Conservation (phyloP, 2,888 invertebrate species). For the Clanis bilineata region DNA sequence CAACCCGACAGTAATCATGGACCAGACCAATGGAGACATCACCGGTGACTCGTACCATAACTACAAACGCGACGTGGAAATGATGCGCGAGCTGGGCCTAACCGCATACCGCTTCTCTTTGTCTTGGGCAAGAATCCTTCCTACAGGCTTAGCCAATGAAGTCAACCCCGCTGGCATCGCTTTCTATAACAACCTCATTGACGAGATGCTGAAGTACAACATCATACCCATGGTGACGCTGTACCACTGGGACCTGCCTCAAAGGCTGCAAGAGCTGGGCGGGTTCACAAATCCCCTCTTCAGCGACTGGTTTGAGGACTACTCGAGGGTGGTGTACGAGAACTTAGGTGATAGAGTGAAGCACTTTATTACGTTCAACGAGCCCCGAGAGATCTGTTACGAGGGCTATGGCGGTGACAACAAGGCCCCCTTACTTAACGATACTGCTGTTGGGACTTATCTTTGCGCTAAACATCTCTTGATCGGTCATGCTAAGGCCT, state of each 20-base stretch:
- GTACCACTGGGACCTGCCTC: slow-evolving; percentile 79
- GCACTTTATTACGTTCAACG: slow-evolving; percentile 82
- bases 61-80: slow-evolving; percentile 77
- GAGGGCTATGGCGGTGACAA: slow-evolving; percentile 62
- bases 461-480: slow-evolving; percentile 71
- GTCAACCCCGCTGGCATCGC: slow-evolving; percentile 82
- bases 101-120: slow-evolving; percentile 80
- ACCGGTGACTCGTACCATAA: slow-evolving; percentile 83
- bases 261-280: slow-evolving; percentile 76
- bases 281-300: slow-evolving; percentile 70
- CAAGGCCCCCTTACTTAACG: slow-evolving; percentile 53
- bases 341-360: slow-evolving; percentile 76
- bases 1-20: slow-evolving; percentile 38
- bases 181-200: slow-evolving; percentile 84
- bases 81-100: slow-evolving; percentile 64
- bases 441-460: slow-evolving; percentile 69
- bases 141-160: slow-evolving; percentile 73
- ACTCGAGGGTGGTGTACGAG: slow-evolving; percentile 63
- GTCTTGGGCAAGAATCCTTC: slow-evolving; percentile 84
- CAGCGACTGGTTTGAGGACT: slow-evolving; percentile 69
- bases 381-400: slow-evolving; percentile 64
- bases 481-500: slow-evolving; percentile 78
- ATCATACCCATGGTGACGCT: slow-evolving; percentile 83
- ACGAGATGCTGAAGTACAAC: slow-evolving; percentile 81
- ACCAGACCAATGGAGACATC: slow-evolving; percentile 77